Evolutionary conservation across 2,113 vertebrate species (phyloP).

Genomic region (Hiodon tergisus): DNA sequence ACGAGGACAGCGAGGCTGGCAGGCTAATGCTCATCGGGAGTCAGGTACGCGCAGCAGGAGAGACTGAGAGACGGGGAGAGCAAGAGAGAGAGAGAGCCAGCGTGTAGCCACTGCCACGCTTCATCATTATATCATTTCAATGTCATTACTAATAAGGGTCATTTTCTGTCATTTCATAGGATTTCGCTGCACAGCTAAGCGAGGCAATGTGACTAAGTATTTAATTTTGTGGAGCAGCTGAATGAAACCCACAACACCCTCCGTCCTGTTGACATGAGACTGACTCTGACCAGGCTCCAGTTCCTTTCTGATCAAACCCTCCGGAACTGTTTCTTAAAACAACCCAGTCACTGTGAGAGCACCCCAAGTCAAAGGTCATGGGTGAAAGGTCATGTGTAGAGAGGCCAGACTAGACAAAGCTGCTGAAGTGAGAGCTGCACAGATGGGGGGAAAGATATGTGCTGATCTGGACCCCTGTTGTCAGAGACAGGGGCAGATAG

Average conservation of each 20-base stretch:
- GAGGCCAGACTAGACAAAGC: too few species aligned
- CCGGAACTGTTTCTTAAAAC: background rate
- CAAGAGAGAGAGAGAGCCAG: background rate
- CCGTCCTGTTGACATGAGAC: background rate
- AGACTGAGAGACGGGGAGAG: background rate
- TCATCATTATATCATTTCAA: constrained; percentile 7
- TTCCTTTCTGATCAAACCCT: background rate
- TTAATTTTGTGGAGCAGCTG: constrained; percentile 9
- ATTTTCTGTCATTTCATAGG: constrained; percentile 1
- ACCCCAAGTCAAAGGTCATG: background rate
- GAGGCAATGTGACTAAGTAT: background rate
- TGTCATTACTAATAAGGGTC: constrained; percentile 13
- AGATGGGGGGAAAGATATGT: too few species aligned
- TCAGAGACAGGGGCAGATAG: too few species aligned
- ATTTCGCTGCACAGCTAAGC: background rate
- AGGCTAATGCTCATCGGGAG: constrained; percentile 1
- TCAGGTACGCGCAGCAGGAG: constrained; percentile 12
- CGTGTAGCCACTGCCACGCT: background rate
- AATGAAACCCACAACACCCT: background rate
- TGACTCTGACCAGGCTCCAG: background rate
- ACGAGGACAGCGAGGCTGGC: background rate
- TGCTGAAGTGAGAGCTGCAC: too few species aligned
- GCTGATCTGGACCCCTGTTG: too few species aligned
- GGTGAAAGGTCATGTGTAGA: too few species aligned
- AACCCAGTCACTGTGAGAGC: background rate